Evolutionary conservation across 2,797 vertebrate genomes (phyloP).

Genomic region (Lycodopsis pacificus): DNA sequence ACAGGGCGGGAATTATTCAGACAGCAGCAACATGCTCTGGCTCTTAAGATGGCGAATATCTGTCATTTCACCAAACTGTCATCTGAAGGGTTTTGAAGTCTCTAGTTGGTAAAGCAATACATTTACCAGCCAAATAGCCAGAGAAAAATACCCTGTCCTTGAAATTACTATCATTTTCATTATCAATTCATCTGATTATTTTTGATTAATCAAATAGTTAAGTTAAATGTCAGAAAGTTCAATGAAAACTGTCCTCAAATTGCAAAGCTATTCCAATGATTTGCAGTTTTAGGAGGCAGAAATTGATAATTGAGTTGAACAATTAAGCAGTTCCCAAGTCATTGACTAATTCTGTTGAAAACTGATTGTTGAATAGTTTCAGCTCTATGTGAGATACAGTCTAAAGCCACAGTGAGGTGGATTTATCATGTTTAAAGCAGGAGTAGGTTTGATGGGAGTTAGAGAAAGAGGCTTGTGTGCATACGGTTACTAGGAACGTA

Average conservation of each 20-base stretch:
- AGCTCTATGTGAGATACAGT: not conserved
- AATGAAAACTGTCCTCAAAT: slow-evolving; percentile 4
- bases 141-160: not conserved
- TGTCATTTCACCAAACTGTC: slow-evolving; percentile 12
- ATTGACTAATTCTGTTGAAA: not conserved
- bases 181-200: not conserved
- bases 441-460: not conserved
- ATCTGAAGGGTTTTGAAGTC: not conserved
- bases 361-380: not conserved
- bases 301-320: not conserved
- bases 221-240: slow-evolving; percentile 1
- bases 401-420: not conserved
- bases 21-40: slow-evolving; percentile 3
- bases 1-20: slow-evolving; percentile 31
- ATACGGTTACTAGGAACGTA: not conserved
- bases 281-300: not conserved
- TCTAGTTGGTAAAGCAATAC: not conserved
- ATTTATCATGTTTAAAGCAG: not conserved
- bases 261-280: not conserved
- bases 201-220: slow-evolving; percentile 1
- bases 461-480: not conserved
- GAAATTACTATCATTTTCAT: slow-evolving; percentile 3
- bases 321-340: not conserved
- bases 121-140: not conserved
- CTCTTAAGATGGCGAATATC: slow-evolving; percentile 24